phyloP scores from a whole-genome alignment of 2,888 invertebrate genomes.

The Molorchus minor region DNA sequence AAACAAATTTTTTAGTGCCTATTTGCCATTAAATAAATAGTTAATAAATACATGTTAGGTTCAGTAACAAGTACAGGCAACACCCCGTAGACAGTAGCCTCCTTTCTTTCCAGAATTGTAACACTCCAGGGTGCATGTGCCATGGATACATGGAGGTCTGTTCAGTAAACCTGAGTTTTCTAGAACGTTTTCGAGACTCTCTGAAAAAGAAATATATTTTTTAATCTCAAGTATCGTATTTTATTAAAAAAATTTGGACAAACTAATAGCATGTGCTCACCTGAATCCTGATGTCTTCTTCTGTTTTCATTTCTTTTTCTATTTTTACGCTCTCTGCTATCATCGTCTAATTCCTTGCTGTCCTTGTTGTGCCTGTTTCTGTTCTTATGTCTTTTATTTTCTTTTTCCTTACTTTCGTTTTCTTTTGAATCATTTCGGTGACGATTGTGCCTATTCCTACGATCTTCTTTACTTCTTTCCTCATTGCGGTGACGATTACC shows the following conservation, averaged over 20 bases:
- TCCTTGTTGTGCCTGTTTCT: background rate
- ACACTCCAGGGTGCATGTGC: background rate
- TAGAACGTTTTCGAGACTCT: too few relatives aligned
- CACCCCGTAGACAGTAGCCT: slow-evolving; percentile 16
- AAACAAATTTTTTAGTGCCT: background rate
- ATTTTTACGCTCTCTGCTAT: background rate
- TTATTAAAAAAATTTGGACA: background rate
- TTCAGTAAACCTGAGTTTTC: slow-evolving; percentile 7
- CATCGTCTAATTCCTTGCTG: too few relatives aligned
- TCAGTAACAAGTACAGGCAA: slow-evolving; percentile 10
- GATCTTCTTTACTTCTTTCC: background rate
- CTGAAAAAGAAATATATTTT: slow-evolving; percentile 7
- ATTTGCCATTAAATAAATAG: background rate
- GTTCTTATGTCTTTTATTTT: background rate
- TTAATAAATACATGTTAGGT: background rate
- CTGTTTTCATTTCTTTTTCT: background rate
- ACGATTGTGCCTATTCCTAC: background rate
- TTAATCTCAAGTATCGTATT: background rate
- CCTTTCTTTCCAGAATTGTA: slow-evolving; percentile 6
- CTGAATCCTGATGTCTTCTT: too few relatives aligned
- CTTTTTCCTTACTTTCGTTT: background rate
- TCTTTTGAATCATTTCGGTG: background rate
- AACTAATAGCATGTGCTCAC: too few relatives aligned
- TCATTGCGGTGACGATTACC: background rate
- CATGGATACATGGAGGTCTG: slow-evolving; percentile 3